These are phyloP conservation scores for Amphiprion ocellaris DNA, from an alignment of 2,113 vertebrate genomes.

Conservation along the genomic window DNA sequence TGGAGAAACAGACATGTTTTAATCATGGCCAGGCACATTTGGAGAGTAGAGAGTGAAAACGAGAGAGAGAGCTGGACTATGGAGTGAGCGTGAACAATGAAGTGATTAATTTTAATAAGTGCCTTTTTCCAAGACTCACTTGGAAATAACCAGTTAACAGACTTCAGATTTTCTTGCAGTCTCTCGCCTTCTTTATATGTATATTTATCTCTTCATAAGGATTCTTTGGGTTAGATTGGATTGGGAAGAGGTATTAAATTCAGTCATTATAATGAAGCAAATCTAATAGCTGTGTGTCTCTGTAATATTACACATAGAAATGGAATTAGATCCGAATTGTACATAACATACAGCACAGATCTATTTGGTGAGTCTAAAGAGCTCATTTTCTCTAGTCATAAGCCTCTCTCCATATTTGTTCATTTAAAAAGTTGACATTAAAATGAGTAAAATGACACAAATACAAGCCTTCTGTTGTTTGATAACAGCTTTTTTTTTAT, in stretches of 20 bases:
- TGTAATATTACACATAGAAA: slow-evolving; percentile 78
- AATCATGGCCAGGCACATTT: slow-evolving; percentile 79
- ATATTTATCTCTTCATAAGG: slow-evolving; percentile 77
- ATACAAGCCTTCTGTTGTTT: background rate
- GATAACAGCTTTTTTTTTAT: background rate
- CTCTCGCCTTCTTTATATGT: slow-evolving; percentile 77
- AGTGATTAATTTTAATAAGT: slow-evolving; percentile 88
- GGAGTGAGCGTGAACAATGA: slow-evolving; percentile 79
- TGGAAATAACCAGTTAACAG: slow-evolving; percentile 88
- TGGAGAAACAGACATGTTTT: slow-evolving; percentile 83
- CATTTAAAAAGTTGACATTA: slow-evolving; percentile 21
- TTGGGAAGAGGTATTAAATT: slow-evolving; percentile 83
- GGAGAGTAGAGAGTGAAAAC: slow-evolving; percentile 65
- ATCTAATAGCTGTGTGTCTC: slow-evolving; percentile 86
- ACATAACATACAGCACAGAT: slow-evolving; percentile 22
- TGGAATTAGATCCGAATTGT: slow-evolving; percentile 48
- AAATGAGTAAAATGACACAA: slow-evolving; percentile 4
- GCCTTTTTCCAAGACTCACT: slow-evolving; percentile 85
- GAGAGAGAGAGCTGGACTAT: slow-evolving; percentile 69
- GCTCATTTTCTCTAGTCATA: slow-evolving; percentile 28
- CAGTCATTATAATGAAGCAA: slow-evolving; percentile 84
- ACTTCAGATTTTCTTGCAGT: slow-evolving; percentile 79
- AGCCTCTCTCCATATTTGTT: slow-evolving; percentile 29
- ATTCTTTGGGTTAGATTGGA: slow-evolving; percentile 85
- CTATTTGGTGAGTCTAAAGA: slow-evolving; percentile 22